Evolutionary conservation across 2,113 vertebrate species (phyloP), one percentile per base, ranked within the genome.

Genomic region (Sisor rabdophorus): DNA sequence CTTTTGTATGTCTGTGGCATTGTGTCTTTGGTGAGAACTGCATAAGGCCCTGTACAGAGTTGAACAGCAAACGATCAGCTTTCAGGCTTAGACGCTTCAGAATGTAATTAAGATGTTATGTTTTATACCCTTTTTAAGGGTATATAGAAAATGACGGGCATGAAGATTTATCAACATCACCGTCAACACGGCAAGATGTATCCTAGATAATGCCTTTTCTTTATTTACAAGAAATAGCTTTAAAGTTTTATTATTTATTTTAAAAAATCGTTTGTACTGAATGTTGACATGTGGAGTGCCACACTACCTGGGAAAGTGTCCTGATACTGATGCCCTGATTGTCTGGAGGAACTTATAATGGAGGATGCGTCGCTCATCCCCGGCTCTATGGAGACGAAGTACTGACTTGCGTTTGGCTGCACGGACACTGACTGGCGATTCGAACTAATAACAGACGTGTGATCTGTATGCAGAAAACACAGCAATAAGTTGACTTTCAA

Each of bases 1-100:
- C 97, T 92, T 85, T 99, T 99, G 92, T 98, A 98, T 0, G 96
- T 99, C 89, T 98, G 97, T 0, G 97, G 96, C 94, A 99, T 93
- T 0, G 97, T 98, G 92, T 99, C 97, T 90, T 99, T 99, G 0
- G 97, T 98, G 78, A 98, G 93, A 81, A 98, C 95, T 0, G 97
- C 97, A 0, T 98, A 98, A 0, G 97, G 97, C 79, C 97, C 97
- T 98, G 89, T 22, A 68, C 9, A 0, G 28, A 26, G 2, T 20
- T 15, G 15, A 79, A 67, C 40, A 36, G 36, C 0, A 48, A 15
- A 4, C 1, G 16, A 76, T 30, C 16, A 69, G 24, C 20, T 53
- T 36, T 50, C 48, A 17, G 13, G 2, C 11, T 74, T 40, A 24
- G 12, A 36, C n/a, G 32, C 30, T 40, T 16, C 28, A 22, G 7